Conservation (phyloP, 2,888 invertebrate species). For the Eupithecia subfuscata region DNA sequence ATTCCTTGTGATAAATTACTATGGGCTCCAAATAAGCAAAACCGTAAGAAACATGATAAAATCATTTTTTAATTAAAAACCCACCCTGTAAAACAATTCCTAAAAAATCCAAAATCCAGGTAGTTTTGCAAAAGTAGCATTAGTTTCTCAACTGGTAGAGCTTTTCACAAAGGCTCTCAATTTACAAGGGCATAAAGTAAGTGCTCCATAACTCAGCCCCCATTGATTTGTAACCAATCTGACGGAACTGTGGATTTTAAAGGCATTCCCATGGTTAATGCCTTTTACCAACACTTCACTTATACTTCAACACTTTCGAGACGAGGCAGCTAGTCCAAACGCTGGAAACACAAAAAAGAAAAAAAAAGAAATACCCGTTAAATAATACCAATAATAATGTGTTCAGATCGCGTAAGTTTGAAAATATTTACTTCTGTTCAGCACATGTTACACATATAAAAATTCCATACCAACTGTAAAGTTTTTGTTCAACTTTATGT, state of each 20-base stretch:
- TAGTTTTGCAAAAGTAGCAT: neutral
- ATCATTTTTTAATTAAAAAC: too few species aligned
- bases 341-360: neutral
- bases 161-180: constrained; percentile 32
- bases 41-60: too few species aligned
- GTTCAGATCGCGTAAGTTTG: too few species aligned
- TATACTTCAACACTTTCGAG: neutral
- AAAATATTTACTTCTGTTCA: too few species aligned
- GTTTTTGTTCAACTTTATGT: neutral
- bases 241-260: constrained; percentile 60
- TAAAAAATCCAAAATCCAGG: too few species aligned
- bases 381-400: too few species aligned
- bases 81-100: too few species aligned
- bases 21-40: too few species aligned
- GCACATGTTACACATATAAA: too few species aligned
- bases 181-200: constrained; percentile 44
- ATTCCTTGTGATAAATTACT: too few species aligned
- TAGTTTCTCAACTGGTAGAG: neutral
- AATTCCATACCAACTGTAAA: neutral
- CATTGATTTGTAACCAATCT: constrained; percentile 54
- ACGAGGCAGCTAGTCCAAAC: constrained; percentile 10
- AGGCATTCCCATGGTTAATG: constrained; percentile 55
- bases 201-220: constrained; percentile 41
- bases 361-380: too few species aligned
- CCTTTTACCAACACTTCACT: constrained; percentile 40